Evolutionary conservation across 1,140 invertebrate species (phyloP), one percentile per base, ranked within the genome.

Genomic region (Micrasema longulum): DNA sequence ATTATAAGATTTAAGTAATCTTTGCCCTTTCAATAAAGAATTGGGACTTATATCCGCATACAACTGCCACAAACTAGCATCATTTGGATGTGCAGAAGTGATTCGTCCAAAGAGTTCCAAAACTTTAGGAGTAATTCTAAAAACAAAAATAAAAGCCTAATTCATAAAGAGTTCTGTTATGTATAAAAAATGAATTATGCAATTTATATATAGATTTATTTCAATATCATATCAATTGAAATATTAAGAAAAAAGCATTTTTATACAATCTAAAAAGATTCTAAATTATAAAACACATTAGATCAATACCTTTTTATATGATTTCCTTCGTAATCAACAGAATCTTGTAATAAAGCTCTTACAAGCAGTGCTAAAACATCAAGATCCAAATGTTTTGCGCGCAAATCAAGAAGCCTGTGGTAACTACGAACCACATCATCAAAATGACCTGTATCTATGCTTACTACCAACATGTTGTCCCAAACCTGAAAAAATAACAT

Each of bases 391-490:
- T 92, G 93, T 74, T 92, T 91, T 63, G 89, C 89, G 84, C 93
- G 95, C 1, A 98, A 80, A 78, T 98, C 95, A 12, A 97, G 81
- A 16, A 93, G 81, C 22, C 95, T 87, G 81, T 97, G 92, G 78
- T 94, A 95, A 0, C 95, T 91, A 68, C 89, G 87, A 53, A 99
- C 90, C 0, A 93, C 93, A 80, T 94, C 92, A 41, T 89, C 87
- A 79, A 92, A 93, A 77, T 91, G 87, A 0, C 87, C 88, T 18
- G 90, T 91, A 78, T 96, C 93, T 69, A 91, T 89, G 76, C 91
- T 93, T 11, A 96, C 92, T 5, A 93, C 81, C 83, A 97, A 88
- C 18, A 95, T 89, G 85, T 99, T 99, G 79, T 99, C 97, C 97
- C 97, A 99, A 0, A 99, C 76, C 82, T 86, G 60, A 11, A 75